These are phyloP conservation scores for Salvator merianae DNA, from an alignment of 2,113 vertebrate species.

Conservation along the genomic window DNA sequence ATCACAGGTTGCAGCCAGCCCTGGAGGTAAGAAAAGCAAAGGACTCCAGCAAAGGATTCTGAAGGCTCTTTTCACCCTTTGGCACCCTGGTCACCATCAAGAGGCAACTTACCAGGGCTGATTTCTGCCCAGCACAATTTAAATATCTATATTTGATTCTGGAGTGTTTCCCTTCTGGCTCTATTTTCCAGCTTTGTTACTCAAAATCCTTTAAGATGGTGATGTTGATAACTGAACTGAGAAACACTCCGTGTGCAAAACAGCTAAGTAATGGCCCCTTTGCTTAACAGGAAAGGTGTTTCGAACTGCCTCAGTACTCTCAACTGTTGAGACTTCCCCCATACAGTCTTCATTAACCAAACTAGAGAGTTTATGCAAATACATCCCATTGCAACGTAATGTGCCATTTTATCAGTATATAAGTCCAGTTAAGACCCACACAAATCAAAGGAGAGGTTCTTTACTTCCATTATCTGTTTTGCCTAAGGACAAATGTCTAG, in stretches of 20 bases:
- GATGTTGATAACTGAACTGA: neutral
- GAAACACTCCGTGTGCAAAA: neutral
- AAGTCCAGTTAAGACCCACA: neutral
- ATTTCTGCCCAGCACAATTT: too few species aligned
- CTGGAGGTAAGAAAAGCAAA: too few species aligned
- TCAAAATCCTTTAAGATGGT: neutral
- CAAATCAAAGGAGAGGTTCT: constrained; percentile 2
- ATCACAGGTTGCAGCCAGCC: too few species aligned
- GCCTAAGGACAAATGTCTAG: constrained; percentile 14
- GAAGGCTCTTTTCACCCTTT: too few species aligned
- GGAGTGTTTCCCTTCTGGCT: too few species aligned
- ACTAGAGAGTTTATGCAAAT: neutral
- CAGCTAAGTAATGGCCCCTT: neutral
- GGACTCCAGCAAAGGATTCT: too few species aligned
- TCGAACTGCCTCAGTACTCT: neutral
- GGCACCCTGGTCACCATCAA: too few species aligned
- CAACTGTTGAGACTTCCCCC: neutral
- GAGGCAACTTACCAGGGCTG: too few species aligned
- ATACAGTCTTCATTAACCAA: neutral
- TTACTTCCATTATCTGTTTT: constrained; percentile 15
- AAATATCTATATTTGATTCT: too few species aligned
- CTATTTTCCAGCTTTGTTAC: neutral
- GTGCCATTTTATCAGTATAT: neutral
- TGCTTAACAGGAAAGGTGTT: neutral
- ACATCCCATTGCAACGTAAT: neutral